Conservation (phyloP, 2,113 vertebrate genomes). For the Cisticola juncidis region DNA sequence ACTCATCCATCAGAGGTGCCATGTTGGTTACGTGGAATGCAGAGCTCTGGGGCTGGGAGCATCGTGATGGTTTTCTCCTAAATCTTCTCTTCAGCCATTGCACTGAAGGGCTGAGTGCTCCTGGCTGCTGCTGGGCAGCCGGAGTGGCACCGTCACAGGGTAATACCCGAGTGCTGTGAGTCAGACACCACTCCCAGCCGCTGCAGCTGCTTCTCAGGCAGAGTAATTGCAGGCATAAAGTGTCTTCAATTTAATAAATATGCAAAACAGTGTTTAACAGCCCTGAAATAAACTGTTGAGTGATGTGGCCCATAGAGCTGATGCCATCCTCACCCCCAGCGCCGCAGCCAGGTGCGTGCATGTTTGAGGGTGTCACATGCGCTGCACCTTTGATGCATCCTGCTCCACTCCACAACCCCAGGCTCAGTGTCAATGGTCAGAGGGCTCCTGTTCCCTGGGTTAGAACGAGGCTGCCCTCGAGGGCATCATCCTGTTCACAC, state of each 20-base stretch:
- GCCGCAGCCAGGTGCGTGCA: fast-evolving
- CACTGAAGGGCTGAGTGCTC: neutral
- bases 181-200: neutral
- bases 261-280: neutral
- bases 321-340: fast-evolving
- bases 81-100: neutral
- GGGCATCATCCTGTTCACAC: fast-evolving
- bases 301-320: fast-evolving
- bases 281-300: neutral
- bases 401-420: fast-evolving
- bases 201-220: neutral
- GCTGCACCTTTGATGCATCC: neutral
- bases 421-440: fast-evolving
- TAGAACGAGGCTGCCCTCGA: fast-evolving
- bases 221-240: neutral
- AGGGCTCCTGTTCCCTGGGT: neutral
- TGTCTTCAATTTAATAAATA: neutral
- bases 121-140: neutral
- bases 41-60: neutral
- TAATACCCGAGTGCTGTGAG: neutral
- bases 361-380: fast-evolving
- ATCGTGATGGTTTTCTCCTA: neutral
- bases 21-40: neutral
- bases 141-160: neutral
- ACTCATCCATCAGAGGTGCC: slow-evolving; percentile 71